phyloP scores from a whole-genome alignment of 1,140 invertebrate species.

The Eupeodes corollae region DNA sequence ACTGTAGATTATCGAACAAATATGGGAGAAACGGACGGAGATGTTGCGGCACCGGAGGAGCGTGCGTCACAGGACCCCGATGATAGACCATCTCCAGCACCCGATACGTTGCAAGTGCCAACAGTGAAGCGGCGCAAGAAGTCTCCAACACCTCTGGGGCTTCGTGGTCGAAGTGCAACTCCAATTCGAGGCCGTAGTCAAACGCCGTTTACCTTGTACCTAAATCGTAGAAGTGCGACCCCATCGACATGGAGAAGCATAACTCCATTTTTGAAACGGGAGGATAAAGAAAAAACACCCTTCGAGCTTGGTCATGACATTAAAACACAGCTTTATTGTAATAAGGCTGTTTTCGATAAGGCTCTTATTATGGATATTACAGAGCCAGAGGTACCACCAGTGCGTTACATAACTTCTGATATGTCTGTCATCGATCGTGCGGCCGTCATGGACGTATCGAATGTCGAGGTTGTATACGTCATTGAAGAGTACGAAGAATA shows the following conservation, averaged over 20 bases:
- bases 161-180: constrained; percentile 33
- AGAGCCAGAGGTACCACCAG: constrained; percentile 25
- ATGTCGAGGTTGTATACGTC: constrained; percentile 38
- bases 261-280: constrained; percentile 34
- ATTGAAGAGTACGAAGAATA: constrained; percentile 35
- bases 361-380: constrained; percentile 37
- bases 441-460: constrained; percentile 37
- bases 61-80: constrained; percentile 26
- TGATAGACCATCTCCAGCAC: constrained; percentile 14
- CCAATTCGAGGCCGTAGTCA: constrained; percentile 33
- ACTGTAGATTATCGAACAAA: constrained; percentile 10
- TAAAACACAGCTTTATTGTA: constrained; percentile 30
- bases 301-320: constrained; percentile 33
- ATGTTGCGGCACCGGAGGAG: constrained; percentile 18
- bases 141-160: constrained; percentile 31
- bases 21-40: constrained; percentile 34
- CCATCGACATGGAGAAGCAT: constrained; percentile 35
- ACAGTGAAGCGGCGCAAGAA: constrained; percentile 31
- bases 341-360: constrained; percentile 35
- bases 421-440: constrained; percentile 36
- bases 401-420: constrained; percentile 37
- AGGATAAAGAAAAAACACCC: constrained; percentile 36
- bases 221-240: constrained; percentile 32
- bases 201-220: constrained; percentile 30
- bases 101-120: constrained; percentile 29